Evolutionary conservation across 1,140 invertebrate genomes (phyloP), one percentile per base, ranked within the genome.

Genomic region (Cydia amplana): DNA sequence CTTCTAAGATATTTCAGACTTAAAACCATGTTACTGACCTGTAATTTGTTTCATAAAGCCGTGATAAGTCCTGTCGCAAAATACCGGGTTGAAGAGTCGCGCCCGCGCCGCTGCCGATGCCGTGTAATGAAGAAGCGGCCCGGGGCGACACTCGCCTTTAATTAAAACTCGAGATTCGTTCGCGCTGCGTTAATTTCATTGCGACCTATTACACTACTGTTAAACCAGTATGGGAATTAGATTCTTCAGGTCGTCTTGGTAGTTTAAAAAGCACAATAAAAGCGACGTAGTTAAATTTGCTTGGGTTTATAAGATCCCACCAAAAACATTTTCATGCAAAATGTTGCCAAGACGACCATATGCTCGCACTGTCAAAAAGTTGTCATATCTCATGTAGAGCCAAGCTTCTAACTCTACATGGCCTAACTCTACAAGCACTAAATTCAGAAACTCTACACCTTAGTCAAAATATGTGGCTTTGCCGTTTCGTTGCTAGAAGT

Each of bases 151-250:
- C 77, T 79, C 75, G 43, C 74, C 80, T 86, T 86, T 86, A 86
- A 86, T 86, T 86, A 86, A 86, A 86, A 81, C 77, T 84, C 79
- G 77, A 83, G 82, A 86, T 84, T 83, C 82, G 84, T 86, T 84
- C 76, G 78, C 73, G 75, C 73, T 72, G 78, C 80, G 80, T 79
- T 85, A 83, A 85, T 85, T 83, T 85, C 82, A 82, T 81, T 75
- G 65, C 65, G 65, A 70, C 65, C 32, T 40, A 36, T 67, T 23
- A 60, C 55, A 70, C 14, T 70, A 70, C 32, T n/a, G 32, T 4
- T 18, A 70, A 18, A 10, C 28, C 65, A 70, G 36, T 70, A 70
- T 18, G n/a, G 65, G 32, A 36, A 40, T 36, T 2, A 1, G 1
- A 20, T 23, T 9, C 10, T 60, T n/a, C 12, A 7, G 55, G 1